A percentile compares a stretch with the other conserved stretches of the same genome.
phyloP scores from a whole-genome alignment of 2,888 invertebrate genomes.

The Polydrusus tereticollis region DNA sequence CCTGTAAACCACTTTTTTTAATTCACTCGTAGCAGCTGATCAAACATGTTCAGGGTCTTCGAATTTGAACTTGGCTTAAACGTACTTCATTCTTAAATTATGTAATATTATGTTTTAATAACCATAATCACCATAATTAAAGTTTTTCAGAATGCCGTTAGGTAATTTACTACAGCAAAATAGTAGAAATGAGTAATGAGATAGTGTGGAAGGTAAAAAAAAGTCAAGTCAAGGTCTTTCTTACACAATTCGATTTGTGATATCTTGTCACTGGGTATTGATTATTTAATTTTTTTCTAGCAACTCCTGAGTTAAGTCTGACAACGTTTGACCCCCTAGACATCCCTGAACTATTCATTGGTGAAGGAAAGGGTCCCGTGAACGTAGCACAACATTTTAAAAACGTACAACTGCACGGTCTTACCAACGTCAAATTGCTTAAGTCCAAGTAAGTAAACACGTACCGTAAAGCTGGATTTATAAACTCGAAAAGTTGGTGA shows the following conservation, averaged over 20 bases:
- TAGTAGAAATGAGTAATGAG: too few species aligned
- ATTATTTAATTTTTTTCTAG: constrained; percentile 55
- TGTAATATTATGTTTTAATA: background rate
- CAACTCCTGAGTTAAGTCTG: constrained; percentile 62
- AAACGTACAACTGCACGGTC: constrained; percentile 76
- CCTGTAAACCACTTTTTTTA: too few species aligned
- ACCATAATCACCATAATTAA: background rate
- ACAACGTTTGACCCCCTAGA: constrained; percentile 65
- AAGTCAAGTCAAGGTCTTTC: too few species aligned
- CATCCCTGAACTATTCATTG: constrained; percentile 64
- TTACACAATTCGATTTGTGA: too few species aligned
- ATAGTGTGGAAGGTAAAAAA: too few species aligned
- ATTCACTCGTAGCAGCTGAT: background rate
- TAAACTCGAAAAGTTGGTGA: too few species aligned
- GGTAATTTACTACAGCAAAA: too few species aligned
- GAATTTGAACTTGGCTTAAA: background rate
- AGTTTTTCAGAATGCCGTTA: too few species aligned
- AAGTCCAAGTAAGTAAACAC: constrained; percentile 26
- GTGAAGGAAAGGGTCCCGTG: constrained; percentile 72
- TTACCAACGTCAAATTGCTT: constrained; percentile 70
- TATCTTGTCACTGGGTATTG: too few species aligned
- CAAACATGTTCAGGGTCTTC: background rate
- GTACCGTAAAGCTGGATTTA: background rate
- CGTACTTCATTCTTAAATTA: background rate
- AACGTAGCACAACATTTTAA: constrained; percentile 76